Evolutionary conservation across 2,797 vertebrate genomes (phyloP).

Genomic region (Caiman crocodilus): DNA sequence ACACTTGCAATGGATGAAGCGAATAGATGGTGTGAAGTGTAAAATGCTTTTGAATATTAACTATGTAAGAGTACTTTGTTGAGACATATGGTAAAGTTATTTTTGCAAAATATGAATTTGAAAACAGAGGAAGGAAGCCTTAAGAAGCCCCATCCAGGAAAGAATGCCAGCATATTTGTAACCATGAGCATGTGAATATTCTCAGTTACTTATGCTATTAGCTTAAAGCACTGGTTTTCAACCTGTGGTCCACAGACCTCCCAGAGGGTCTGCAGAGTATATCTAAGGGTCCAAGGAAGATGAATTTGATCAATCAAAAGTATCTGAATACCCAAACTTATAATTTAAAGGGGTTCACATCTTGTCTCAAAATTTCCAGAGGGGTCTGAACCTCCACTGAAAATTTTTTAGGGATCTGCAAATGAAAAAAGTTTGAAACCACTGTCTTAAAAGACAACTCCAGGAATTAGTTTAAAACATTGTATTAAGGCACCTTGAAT

Average conservation of each 20-base stretch:
- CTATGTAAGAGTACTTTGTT: not conserved
- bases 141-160: not conserved
- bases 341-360: no score
- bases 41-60: not conserved
- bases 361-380: no score
- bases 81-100: constrained; percentile 5
- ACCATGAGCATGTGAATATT: not conserved
- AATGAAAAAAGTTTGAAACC: no score
- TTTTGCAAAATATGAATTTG: not conserved
- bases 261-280: no score
- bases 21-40: not conserved
- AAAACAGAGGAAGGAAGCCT: not conserved
- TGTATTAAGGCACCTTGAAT: not conserved
- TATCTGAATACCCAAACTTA: no score
- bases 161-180: fast-evolving
- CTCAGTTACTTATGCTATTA: not conserved
- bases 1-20: not conserved
- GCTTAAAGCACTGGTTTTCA: not conserved
- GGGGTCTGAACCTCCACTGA: no score
- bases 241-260: no score
- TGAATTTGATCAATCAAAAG: no score
- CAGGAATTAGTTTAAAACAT: not conserved
- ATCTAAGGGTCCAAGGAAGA: no score
- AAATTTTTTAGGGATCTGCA: no score
- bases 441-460: not conserved